Base-by-base conservation (phyloP, 1,140 invertebrate species). In the Penaeus japonicus region DNA sequence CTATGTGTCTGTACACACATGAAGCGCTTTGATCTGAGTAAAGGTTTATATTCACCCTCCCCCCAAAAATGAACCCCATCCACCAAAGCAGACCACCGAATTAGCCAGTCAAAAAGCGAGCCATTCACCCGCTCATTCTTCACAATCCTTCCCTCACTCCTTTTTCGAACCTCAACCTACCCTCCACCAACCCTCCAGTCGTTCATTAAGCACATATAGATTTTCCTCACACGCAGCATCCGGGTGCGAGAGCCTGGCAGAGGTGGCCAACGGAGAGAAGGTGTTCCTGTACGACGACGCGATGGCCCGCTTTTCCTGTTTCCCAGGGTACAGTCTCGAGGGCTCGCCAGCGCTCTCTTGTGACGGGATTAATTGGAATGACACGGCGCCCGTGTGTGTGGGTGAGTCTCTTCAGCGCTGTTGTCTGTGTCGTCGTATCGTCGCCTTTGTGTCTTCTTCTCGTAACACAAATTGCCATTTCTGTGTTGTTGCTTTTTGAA, bases 291-390 rank as follows among this genome's bases (percentile, higher is more conserved):
- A 47, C 47, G 18, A 57, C 27, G 10, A 55, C 5, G 84, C 84
- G 5, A 24, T 85, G 54, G 47, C 47, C 54, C 18, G 12, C 10
- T 85, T 78, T 22, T 32, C 73, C 22, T 85, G 84, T 55, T 39
- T 32, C 27, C 54, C 84, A 0, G 84, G 84, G 5, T 85, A 85
- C 54, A 15, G 1, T 1, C 73, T 85, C 2, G 35, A 54, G 4
- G 84, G 84, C 5, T 77, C 84, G 4, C 18, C 73, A 27, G 84
- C 84, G 2, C 53, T 85, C n/a, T 78, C 47, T 7, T 85, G 84
- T 27, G 35, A 85, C 73, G 65, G 35, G 10, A 55, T 73, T 27
- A 32, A 57, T 1, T 85, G 84, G 84, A 85, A 85, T 32, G 73
- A 55, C 24, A 77, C 84, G 20, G 27, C n/a, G 27, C 84, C 84